A percentile compares a stretch with the other conserved stretches of the same genome.
Conservation (phyloP, 2,797 vertebrate genomes). For the Cynodonichthys magdalenae region DNA sequence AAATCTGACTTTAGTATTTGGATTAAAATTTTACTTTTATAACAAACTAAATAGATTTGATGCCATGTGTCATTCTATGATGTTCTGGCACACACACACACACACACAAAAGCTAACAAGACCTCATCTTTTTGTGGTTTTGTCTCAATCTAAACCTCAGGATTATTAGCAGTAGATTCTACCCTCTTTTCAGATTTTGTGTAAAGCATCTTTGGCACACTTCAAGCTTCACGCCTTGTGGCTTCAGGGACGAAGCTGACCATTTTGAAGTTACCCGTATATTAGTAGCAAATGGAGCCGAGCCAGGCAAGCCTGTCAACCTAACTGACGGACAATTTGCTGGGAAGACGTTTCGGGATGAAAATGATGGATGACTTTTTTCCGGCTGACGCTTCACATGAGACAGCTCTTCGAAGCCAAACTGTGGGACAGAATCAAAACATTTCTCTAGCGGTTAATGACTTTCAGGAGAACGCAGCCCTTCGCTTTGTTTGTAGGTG, state of each 20-base stretch:
- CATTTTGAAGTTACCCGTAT: conserved; percentile 55
- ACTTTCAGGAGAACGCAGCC: not conserved
- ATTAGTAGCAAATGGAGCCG: conserved; percentile 63
- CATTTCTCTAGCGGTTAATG: not conserved
- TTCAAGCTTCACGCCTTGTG: conserved; percentile 52
- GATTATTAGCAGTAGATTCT: conserved; percentile 39
- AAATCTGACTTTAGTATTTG: not conserved
- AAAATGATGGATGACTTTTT: conserved; percentile 68
- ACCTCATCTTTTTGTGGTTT: conserved; percentile 32
- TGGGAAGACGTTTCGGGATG: conserved; percentile 41
- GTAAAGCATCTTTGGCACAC: conserved; percentile 31
- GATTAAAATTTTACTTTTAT: not conserved
- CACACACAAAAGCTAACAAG: conserved; percentile 16
- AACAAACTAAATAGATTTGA: not conserved
- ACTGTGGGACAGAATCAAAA: not conserved
- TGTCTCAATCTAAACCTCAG: conserved; percentile 23
- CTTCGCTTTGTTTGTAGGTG: not conserved
- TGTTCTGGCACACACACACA: not conserved
- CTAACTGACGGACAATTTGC: conserved; percentile 40
- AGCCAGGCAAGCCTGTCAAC: conserved; percentile 43
- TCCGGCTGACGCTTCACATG: conserved; percentile 32
- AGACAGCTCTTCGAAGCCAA: conserved; percentile 31
- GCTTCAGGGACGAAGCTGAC: conserved; percentile 43
- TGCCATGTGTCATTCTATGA: not conserved
- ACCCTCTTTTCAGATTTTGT: conserved; percentile 14